Evolutionary conservation across 2,888 invertebrate species (phyloP).

Genomic region (Lasioglossum leucozonium): DNA sequence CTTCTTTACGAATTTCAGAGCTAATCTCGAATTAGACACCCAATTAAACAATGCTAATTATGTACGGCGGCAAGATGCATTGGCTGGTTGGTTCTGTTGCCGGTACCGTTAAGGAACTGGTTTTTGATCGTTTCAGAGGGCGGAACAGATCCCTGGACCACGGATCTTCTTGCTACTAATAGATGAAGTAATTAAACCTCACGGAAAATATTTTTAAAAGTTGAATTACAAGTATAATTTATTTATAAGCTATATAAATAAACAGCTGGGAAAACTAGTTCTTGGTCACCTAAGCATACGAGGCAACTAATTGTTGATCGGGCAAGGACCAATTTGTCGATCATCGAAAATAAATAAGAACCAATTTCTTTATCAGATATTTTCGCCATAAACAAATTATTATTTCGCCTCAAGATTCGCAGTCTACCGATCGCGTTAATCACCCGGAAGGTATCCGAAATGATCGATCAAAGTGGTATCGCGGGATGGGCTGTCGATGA

Average conservation of each 20-base stretch:
- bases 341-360: too few relatives aligned
- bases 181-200: background rate
- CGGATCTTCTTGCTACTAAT: background rate
- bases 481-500: slow-evolving; percentile 10
- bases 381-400: too few relatives aligned
- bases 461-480: slow-evolving; percentile 11
- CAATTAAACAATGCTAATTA: background rate
- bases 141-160: background rate
- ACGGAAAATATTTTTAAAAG: too few relatives aligned
- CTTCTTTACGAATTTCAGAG: background rate
- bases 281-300: too few relatives aligned
- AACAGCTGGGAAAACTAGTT: too few relatives aligned
- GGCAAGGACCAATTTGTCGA: too few relatives aligned
- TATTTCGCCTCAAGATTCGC: background rate
- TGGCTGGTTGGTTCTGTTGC: background rate
- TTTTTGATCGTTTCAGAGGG: background rate
- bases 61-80: background rate
- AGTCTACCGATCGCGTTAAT: background rate
- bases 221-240: too few relatives aligned
- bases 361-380: too few relatives aligned
- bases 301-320: too few relatives aligned
- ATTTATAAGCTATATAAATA: too few relatives aligned
- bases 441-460: slow-evolving; percentile 8
- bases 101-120: background rate
- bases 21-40: background rate